Evolutionary conservation across 1,140 invertebrate species (phyloP), one percentile per base, ranked within the genome.

Genomic region (Drosophila carrolli): DNA sequence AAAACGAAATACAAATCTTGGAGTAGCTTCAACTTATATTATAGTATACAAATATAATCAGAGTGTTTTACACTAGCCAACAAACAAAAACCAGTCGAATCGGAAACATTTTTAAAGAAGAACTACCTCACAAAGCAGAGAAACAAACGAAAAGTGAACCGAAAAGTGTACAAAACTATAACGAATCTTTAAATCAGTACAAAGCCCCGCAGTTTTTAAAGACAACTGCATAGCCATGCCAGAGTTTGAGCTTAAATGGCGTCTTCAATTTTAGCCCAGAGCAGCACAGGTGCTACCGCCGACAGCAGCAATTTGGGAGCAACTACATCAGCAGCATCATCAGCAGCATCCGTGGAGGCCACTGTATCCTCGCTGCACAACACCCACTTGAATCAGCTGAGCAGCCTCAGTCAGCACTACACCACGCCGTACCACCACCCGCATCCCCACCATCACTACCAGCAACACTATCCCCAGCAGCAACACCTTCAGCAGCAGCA

Each of bases 211-310:
- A 58, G 43, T 63, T 48, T 40, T 55, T 19, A 37, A 35, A 66
- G 37, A 71, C 63, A 85, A 68, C 81, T 86, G 84, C 84, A 85
- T 77, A 88, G 90, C 82, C 90, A 91, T 91, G 90, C 90, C 60
- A 81, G 57, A 53, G 61, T 73, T 56, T 53, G 82, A 53, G 63
- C 75, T 86, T 92, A 92, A 91, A 92, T 92, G 91, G 91, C 91
- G 84, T 92, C 91, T 75, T 80, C 90, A 91, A 91, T 92, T 83
- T 90, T 92, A 81, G 91, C 91, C 79, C 88, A 85, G 83, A 79
- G 77, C 75, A 79, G 77, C 77, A 68, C 62, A 47, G 81, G 86
- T 77, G 78, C 84, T 55, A 71, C 76, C 59, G 74, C 83, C 67
- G 90, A 92, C 65, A 77, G 59, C 68, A 59, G 54, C 57, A 78